These are phyloP conservation scores for Cliona cf. orientalis DNA, from an alignment of 37 sponge, comb jelly and placozoan species.

Conservation along the genomic window DNA sequence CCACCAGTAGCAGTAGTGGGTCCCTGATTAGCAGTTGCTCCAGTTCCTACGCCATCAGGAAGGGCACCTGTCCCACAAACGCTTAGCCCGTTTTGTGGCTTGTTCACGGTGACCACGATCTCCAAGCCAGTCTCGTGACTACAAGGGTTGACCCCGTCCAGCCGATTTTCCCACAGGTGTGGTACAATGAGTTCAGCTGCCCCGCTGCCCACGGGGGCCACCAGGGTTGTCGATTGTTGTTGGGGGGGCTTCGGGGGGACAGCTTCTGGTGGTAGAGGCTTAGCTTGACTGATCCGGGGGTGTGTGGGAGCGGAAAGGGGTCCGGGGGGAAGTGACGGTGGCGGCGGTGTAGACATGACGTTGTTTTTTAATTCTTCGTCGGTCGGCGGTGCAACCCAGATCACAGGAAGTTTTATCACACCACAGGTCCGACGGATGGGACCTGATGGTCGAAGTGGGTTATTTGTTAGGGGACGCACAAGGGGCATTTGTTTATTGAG, in stretches of 20 bases:
- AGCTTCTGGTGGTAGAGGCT: neutral
- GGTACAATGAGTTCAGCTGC: constrained; percentile 42
- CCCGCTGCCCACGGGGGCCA: no score
- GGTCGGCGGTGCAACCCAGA: constrained; percentile 24
- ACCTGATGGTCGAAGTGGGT: constrained; percentile 72
- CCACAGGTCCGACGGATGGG: constrained; percentile 90
- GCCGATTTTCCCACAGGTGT: constrained; percentile 60
- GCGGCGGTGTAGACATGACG: neutral
- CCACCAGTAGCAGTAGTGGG: no score
- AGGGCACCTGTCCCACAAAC: no score
- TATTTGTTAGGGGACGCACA: constrained; percentile 52
- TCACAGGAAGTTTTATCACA: constrained; percentile 84
- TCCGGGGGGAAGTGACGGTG: neutral
- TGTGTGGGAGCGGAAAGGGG: neutral
- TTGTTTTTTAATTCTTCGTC: constrained; percentile 19
- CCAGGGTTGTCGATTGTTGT: constrained; percentile 12
- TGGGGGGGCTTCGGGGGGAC: neutral
- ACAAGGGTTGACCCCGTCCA: constrained; percentile 28
- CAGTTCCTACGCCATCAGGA: no score
- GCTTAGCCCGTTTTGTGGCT: constrained; percentile 3
- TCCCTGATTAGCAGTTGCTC: no score
- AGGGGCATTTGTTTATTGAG: constrained; percentile 7
- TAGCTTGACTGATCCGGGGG: neutral
- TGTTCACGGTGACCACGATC: neutral
- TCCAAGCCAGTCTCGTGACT: constrained; percentile 49